Conservation (phyloP, 2,113 vertebrate genomes). For the Oreotrochilus melanogaster region DNA sequence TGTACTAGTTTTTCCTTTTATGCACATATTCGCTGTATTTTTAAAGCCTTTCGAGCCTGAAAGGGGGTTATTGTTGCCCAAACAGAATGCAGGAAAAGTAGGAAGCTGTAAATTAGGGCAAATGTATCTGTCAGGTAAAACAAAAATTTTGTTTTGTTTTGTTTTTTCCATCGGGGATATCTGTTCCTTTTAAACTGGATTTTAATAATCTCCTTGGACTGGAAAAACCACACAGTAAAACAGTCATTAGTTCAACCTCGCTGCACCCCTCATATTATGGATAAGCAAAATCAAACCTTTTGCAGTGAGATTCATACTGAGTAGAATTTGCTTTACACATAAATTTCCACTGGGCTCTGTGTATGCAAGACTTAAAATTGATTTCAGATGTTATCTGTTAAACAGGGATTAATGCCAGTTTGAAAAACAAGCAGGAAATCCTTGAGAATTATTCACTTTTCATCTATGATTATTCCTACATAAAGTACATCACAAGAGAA, state of each 20-base stretch:
- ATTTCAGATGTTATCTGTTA: conserved; percentile 64
- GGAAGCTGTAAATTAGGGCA: conserved; percentile 75
- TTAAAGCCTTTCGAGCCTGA: conserved; percentile 63
- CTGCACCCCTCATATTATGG: conserved; percentile 63
- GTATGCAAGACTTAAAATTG: conserved; percentile 13
- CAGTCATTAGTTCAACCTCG: conserved; percentile 76
- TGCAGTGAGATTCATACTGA: conserved; percentile 28
- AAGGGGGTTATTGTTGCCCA: conserved; percentile 67
- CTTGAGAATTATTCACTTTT: conserved; percentile 58
- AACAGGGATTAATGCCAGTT: conserved; percentile 49
- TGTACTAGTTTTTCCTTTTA: conserved; percentile 81
- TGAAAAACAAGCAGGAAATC: conserved; percentile 64
- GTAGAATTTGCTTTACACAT: neutral
- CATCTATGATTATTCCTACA: conserved; percentile 45
- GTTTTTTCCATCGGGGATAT: neutral
- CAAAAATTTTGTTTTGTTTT: neutral
- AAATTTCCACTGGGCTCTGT: conserved; percentile 6
- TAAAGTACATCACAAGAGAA: conserved; percentile 1
- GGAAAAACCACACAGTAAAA: conserved; percentile 79
- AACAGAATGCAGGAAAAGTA: conserved; percentile 66
- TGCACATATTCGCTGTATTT: conserved; percentile 70
- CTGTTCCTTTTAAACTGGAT: conserved; percentile 66
- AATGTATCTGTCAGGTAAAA: conserved; percentile 40
- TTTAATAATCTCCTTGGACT: conserved; percentile 72
- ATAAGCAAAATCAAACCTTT: conserved; percentile 63